Evolutionary conservation across 2,888 invertebrate species (phyloP).

Genomic region (Parnassius mnemosyne): DNA sequence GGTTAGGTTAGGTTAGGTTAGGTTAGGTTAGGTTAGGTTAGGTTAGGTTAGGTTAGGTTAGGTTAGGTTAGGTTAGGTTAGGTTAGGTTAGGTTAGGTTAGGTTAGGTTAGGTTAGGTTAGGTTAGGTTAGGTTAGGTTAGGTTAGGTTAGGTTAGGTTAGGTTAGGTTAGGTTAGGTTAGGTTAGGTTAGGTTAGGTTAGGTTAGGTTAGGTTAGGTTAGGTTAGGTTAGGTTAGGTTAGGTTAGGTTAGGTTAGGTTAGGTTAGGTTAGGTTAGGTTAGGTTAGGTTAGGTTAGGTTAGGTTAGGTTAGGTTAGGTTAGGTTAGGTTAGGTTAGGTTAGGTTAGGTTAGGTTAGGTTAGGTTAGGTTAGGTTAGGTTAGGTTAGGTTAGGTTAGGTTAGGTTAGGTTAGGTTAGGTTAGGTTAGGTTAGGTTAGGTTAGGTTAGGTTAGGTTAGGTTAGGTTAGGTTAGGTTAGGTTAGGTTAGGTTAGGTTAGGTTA

Average conservation of each 20-base stretch:
- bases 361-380: conserved; percentile 16
- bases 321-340: conserved; percentile 30
- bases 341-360: conserved; percentile 21
- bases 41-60: conserved; percentile 2
- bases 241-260: conserved; percentile 2
- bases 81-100: background rate
- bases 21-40: background rate
- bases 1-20: conserved; percentile 2
- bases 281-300: background rate
- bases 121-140: background rate
- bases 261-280: background rate
- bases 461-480: conserved; percentile 31
- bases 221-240: background rate
- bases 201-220: conserved; percentile 2
- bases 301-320: conserved; percentile 19
- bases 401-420: conserved; percentile 21
- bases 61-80: conserved; percentile 3
- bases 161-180: background rate
- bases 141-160: no score
- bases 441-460: conserved; percentile 24
- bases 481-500: conserved; percentile 34
- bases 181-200: conserved; percentile 2
- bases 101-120: background rate
- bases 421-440: conserved; percentile 23
- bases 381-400: conserved; percentile 24